Base-by-base conservation (phyloP, 2,797 vertebrate genomes). In the Tenualosa ilisha region DNA sequence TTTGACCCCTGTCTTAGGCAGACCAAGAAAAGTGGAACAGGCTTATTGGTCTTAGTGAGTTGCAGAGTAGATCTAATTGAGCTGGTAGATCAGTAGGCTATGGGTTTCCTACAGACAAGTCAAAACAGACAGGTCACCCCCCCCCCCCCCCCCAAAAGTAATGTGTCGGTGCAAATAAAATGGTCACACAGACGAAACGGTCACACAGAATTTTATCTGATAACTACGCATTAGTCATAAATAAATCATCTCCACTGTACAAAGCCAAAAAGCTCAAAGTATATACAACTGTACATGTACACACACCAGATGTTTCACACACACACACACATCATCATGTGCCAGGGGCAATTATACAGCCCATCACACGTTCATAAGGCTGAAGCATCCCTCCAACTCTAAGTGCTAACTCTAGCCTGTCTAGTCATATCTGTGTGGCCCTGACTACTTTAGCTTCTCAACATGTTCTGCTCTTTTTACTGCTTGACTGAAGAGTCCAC, bases 261-360 rank as follows among this genome's bases (percentile, higher is more conserved):
- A 75, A 40, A 75, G 68, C 68, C 68, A 3, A 43, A 20, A 20
- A 40, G 68, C 68, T 75, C 15, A 6, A 17, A 75, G 31, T 75
- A 75, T 75, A 40, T 75, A 75, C 68, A 75, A 75, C 68, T 75
- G 68, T 75, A 75, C 68, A 75, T 75, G 6, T 24, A 31, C 63
- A 68, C 24, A 68, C 63, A 68, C 26, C 56, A 59, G 15, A 59
- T 31, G 31, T 31, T 3, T 24, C 6, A 26, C n/a, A 31, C 31
- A 40, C 68, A 40, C 68, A 72, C 68, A 72, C 68, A 72, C 31
- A 72, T 12, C 5, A 12, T 40, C 31, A 15, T 15, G 15, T 15
- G 13, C 11, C 68, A 72, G 31, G 68, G 68, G 68, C 68, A 31
- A 75, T 31, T 24, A 75, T 17, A 40, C 31, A 37, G 0, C 31